Conservation (phyloP, 2,797 vertebrate genomes). For the Pseudochirops cupreus region DNA sequence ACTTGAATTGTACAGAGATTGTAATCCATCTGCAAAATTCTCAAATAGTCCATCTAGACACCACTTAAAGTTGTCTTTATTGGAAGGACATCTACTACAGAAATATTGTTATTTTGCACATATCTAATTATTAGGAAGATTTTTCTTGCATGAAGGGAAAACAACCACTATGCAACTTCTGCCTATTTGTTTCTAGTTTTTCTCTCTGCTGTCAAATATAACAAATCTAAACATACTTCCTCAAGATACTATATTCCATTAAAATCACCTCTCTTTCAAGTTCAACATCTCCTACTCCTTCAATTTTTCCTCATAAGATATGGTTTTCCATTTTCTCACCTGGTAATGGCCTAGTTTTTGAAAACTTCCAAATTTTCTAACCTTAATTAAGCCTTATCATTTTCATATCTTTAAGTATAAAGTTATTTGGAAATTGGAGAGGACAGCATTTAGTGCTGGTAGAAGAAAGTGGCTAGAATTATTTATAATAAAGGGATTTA, state of each 20-base stretch:
- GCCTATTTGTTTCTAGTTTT: not conserved
- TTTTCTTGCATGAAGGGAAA: not conserved
- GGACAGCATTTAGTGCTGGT: not conserved
- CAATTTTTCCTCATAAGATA: not conserved
- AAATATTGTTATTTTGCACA: not conserved
- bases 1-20: not conserved
- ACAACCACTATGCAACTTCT: not conserved
- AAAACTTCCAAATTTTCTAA: not conserved
- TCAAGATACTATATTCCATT: not conserved
- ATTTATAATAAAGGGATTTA: not conserved
- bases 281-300: not conserved
- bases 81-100: not conserved
- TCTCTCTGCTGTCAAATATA: not conserved
- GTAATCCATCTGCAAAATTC: not conserved
- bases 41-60: not conserved
- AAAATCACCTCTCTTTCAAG: not conserved
- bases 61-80: not conserved
- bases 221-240: not conserved
- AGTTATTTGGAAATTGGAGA: not conserved
- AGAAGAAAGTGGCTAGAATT: not conserved
- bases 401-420: not conserved
- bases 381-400: not conserved
- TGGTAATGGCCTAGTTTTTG: not conserved
- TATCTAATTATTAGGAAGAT: not conserved
- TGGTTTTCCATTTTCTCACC: not conserved